Conservation (phyloP, 2,797 vertebrate genomes). For the Agapornis canus region DNA sequence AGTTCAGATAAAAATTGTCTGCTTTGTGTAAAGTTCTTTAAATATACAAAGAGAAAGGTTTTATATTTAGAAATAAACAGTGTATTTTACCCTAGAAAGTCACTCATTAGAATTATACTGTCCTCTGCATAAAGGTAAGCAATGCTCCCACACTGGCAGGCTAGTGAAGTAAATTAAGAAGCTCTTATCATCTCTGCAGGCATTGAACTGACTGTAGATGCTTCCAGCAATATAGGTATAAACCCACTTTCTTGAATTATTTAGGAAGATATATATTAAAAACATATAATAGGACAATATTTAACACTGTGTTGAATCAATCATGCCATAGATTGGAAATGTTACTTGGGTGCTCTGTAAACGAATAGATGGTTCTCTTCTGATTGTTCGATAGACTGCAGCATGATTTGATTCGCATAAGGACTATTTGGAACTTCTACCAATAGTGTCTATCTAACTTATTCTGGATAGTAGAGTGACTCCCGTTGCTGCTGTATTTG, state of each 20-base stretch:
- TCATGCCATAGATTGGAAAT: neutral
- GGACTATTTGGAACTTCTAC: neutral
- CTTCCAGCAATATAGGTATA: neutral
- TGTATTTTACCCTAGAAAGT: neutral
- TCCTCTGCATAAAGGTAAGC: neutral
- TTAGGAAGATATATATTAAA: neutral
- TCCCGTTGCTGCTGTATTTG: neutral
- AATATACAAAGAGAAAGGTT: neutral
- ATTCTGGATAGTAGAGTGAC: neutral
- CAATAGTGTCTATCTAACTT: neutral
- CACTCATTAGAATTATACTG: neutral
- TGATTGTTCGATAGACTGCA: neutral
- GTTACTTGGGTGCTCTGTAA: neutral
- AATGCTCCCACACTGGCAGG: neutral
- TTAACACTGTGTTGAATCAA: neutral
- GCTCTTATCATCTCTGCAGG: neutral
- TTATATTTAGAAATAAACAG: slow-evolving; percentile 14
- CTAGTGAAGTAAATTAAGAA: neutral
- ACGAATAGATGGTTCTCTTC: neutral
- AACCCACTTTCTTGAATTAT: neutral
- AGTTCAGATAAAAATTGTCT: slow-evolving; percentile 5
- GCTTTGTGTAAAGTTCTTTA: slow-evolving; percentile 3
- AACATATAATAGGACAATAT: neutral
- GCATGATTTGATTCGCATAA: neutral
- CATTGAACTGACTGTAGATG: neutral